Evolutionary conservation across 2,113 vertebrate genomes (phyloP), one percentile per base, ranked within the genome.

Genomic region (Ailuropoda melanoleuca): DNA sequence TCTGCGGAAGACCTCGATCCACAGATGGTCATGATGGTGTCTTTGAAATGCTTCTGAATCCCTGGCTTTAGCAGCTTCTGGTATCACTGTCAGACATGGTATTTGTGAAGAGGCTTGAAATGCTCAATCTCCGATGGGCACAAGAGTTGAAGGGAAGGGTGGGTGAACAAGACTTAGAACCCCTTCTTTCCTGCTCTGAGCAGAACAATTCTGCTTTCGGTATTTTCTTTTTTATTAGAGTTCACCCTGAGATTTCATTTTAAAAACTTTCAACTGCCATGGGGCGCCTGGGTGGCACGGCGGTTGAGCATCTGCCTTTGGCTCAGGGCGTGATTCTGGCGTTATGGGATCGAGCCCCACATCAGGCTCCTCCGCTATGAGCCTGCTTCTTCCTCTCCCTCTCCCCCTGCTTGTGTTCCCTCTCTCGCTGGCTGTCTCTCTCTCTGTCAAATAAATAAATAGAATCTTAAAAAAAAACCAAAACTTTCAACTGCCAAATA

Each of bases 171-270:
- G 50, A 88, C 4, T 8, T 46, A 55, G 18, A 74, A 4, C 11
- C 6, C 8, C 9, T 11, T 7, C 13, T 77, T 19, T 60, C 78
- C 46, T 56, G 19, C 62, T 77, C 50, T 72, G 29, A 55, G 24
- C 31, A 48, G 34, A 50, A 75, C 39, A 78, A 11, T 78, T 80
- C 48, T 62, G 31, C 39, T 95, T 88, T 85, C 8, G 18, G 19
- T 66, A 31, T 91, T 96, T 92, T n/a, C n/a, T n/a, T 86, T 80
- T n/a, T 70, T 68, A 88, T 70, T 83, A 64, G 70, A 85, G 56
- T 62, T 95, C 29, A 81, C 46, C 24, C 7, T 72, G 14, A 74
- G 68, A 56, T 88, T 93, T 78, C 23, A 77, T 43, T 64, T 97
- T 55, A 39, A 9, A 70, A 77, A 64, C 34, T 1, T 88, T 88